These are phyloP conservation scores for Seira sanloemensis DNA, from an alignment of 2,888 invertebrate genomes.

Conservation along the genomic window DNA sequence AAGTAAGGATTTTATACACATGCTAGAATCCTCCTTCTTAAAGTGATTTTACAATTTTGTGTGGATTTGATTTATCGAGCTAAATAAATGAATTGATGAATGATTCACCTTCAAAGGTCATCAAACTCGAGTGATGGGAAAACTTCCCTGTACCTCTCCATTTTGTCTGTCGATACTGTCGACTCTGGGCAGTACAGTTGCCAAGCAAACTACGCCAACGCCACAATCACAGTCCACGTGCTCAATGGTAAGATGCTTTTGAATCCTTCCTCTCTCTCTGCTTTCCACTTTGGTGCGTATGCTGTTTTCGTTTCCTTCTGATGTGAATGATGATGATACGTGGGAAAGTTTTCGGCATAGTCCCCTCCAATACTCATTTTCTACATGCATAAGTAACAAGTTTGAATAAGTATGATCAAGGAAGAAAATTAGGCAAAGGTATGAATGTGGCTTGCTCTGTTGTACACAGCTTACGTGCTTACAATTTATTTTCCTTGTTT, in stretches of 20 bases:
- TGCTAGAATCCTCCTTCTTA: too few relatives aligned
- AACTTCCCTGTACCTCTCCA: slow-evolving; percentile 67
- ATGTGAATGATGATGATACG: not conserved
- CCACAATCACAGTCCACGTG: slow-evolving; percentile 80
- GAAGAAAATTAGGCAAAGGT: too few relatives aligned
- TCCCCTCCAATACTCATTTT: not conserved
- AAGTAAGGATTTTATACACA: too few relatives aligned
- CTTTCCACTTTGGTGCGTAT: not conserved
- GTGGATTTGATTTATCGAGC: too few relatives aligned
- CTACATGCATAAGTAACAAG: not conserved
- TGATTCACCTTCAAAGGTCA: not conserved
- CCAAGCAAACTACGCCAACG: slow-evolving; percentile 77
- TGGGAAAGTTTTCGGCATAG: not conserved
- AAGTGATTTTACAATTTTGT: too few relatives aligned
- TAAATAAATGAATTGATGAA: not conserved
- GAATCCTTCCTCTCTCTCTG: not conserved
- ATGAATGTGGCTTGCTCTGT: too few relatives aligned
- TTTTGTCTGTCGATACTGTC: slow-evolving; percentile 77
- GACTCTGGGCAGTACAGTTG: slow-evolving; percentile 82
- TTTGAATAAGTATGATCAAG: not conserved
- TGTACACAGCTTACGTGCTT: too few relatives aligned
- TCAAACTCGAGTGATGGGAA: slow-evolving; percentile 71
- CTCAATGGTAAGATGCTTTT: slow-evolving; percentile 78
- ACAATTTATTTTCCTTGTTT: not conserved
- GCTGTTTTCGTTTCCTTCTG: not conserved